Evolutionary conservation across 2,888 invertebrate species (phyloP), one percentile per base, ranked within the genome.

Genomic region (Margaritifera margaritifera): DNA sequence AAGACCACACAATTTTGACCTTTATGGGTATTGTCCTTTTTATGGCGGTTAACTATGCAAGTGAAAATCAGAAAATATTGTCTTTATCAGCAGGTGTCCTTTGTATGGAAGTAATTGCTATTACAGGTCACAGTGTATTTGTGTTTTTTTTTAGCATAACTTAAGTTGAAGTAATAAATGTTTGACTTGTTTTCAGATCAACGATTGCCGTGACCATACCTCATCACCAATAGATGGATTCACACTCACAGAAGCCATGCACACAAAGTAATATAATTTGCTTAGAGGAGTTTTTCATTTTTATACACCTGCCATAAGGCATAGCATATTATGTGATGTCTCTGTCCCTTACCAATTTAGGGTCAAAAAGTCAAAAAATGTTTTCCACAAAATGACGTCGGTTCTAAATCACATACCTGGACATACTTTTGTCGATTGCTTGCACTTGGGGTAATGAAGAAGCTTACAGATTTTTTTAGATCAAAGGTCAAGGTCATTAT

Each of bases 141-240:
- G 22, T 42, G 60, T 52, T 18, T 42, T 42, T 19, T 8, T n/a
- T 42, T 3, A 42, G 42, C 15, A 8, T 42, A 42, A 42, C 42
- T 42, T 3, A 15, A 42, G 42, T 42, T 42, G 11, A 15, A 20
- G 11, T 22, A 31, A 19, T n/a, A 42, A 4, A 42, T 42, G 18
- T 50, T 57, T 42, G 22, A 62, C 66, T 76, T 75, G 60, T 74
- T 78, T 77, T 20, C 85, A 95, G 95, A 94, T 97, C 66, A 93
- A 95, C 73, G 98, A 90, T 61, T 89, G 89, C 77, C 78, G 97
- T 85, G 95, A 97, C 89, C 97, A 98, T 90, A 93, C 95, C 4
- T 94, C 96, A 0, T 95, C 97, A 4, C 97, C 98, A 0, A 96
- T 98, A 93, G 99, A 99, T 91, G 99, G 99, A 62, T 93, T 93